phyloP scores from a whole-genome alignment of 2,113 vertebrate genomes.

The Podarcis cretensis region DNA sequence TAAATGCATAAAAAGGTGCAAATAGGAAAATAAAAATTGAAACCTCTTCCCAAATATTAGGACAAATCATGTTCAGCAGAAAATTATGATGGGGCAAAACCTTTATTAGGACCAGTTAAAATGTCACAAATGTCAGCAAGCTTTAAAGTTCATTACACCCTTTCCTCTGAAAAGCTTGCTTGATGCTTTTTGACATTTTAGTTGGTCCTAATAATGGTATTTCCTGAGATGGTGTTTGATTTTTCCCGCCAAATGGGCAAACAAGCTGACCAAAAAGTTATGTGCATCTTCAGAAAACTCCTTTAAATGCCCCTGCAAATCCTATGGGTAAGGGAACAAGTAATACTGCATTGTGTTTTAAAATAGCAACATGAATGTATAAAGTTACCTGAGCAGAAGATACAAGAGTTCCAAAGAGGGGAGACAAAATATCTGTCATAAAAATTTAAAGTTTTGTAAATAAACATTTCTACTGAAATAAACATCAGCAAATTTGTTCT shows the following conservation, averaged over 20 bases:
- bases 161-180: background rate
- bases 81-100: too few relatives aligned
- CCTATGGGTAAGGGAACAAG: background rate
- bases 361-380: background rate
- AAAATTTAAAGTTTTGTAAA: constrained; percentile 48
- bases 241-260: background rate
- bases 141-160: background rate
- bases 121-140: background rate
- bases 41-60: background rate
- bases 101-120: background rate
- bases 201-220: background rate
- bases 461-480: constrained; percentile 12
- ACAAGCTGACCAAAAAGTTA: background rate
- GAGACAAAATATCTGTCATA: constrained; percentile 92
- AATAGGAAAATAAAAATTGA: background rate
- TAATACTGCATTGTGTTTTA: background rate
- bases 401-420: constrained; percentile 91
- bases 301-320: background rate
- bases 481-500: background rate
- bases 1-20: background rate
- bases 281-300: background rate
- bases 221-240: background rate
- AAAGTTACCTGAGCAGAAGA: constrained; percentile 93
- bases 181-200: background rate
- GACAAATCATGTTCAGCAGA: background rate